Evolutionary conservation across 2,888 invertebrate genomes (phyloP).

Genomic region (Parelbella ahira): DNA sequence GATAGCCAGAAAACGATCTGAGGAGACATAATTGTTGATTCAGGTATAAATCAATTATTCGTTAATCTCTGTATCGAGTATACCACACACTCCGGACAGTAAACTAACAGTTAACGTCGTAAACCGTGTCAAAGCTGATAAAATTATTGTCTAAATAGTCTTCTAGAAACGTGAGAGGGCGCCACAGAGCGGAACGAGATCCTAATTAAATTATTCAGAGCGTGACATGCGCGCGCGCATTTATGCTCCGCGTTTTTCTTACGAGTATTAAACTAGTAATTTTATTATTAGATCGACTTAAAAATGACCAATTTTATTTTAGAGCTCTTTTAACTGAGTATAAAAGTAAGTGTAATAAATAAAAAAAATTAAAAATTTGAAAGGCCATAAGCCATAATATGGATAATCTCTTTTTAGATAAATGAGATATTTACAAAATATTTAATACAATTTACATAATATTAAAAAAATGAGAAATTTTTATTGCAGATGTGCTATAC

Average conservation of each 20-base stretch:
- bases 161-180: slow-evolving; percentile 63
- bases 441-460: no score
- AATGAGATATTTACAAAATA: no score
- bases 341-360: neutral
- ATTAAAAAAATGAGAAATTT: no score
- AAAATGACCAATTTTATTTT: no score
- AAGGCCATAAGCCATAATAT: no score
- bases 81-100: slow-evolving; percentile 23
- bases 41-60: no score
- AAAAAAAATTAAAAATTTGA: no score
- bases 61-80: slow-evolving; percentile 23
- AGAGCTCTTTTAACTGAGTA: no score
- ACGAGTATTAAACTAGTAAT: slow-evolving; percentile 37
- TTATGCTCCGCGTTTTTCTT: slow-evolving; percentile 50
- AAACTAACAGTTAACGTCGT: slow-evolving; percentile 31
- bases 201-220: slow-evolving; percentile 77
- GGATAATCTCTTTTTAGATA: no score
- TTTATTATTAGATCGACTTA: slow-evolving; percentile 28
- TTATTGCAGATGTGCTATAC: no score
- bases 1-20: no score
- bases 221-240: slow-evolving; percentile 59
- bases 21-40: no score
- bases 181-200: slow-evolving; percentile 64
- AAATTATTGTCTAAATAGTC: slow-evolving; percentile 56
- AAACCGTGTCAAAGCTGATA: slow-evolving; percentile 48